phyloP scores from a whole-genome alignment of 2,797 vertebrate species.

The Tarsius wallacei region DNA sequence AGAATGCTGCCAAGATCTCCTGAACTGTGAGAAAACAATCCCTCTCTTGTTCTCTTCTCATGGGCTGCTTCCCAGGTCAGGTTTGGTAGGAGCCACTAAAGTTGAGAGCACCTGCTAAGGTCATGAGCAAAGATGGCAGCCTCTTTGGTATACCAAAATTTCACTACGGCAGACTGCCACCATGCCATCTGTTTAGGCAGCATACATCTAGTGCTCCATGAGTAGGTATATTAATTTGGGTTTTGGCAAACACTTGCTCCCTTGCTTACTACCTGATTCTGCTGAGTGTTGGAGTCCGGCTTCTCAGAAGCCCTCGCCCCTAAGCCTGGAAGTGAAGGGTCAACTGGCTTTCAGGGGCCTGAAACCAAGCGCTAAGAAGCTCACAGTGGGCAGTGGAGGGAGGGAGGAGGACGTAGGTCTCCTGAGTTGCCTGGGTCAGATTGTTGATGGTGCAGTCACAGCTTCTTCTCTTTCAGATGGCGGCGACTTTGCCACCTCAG shows the following conservation, averaged over 20 bases:
- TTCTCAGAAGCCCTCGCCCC: neutral
- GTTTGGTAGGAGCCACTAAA: neutral
- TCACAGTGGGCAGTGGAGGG: neutral
- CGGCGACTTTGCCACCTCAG: rapidly evolving
- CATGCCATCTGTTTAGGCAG: neutral
- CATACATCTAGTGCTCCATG: neutral
- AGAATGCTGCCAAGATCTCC: neutral
- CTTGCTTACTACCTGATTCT: neutral
- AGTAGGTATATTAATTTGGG: neutral
- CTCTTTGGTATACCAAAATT: conserved; percentile 11
- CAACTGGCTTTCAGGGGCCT: neutral
- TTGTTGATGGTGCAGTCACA: neutral
- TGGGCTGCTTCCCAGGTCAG: neutral
- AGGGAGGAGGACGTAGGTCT: neutral
- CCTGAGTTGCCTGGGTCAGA: neutral
- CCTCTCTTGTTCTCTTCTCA: neutral
- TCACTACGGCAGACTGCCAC: neutral
- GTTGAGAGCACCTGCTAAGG: neutral
- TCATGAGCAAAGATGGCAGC: neutral
- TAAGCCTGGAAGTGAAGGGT: neutral
- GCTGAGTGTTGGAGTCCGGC: neutral
- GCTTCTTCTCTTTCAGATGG: neutral
- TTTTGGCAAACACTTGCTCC: neutral
- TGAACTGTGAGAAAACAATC: neutral
- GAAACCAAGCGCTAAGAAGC: neutral